A percentile compares a stretch with the other conserved stretches of the same genome.
Conservation (phyloP, 2,797 vertebrate genomes). For the Muraenolepis orangiensis region DNA sequence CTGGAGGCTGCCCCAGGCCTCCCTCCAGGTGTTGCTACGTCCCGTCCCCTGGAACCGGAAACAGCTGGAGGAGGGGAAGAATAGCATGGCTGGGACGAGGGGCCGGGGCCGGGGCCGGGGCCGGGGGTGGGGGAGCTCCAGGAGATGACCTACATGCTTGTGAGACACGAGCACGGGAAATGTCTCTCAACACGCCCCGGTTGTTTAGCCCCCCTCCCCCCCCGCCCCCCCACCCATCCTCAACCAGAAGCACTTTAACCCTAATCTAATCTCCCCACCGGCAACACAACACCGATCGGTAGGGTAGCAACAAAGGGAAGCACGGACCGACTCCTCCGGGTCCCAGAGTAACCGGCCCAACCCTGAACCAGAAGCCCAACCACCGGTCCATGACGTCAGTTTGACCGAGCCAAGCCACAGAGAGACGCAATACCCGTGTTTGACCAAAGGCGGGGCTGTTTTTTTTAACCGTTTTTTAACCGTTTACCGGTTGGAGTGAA, state of each 20-base stretch:
- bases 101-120: constrained; percentile 64
- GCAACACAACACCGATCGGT: not conserved
- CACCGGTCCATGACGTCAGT: not conserved
- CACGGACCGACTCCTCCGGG: not conserved
- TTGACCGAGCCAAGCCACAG: not conserved
- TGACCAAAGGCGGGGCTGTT: not conserved
- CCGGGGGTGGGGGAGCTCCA: constrained; percentile 44
- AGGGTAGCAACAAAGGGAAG: no score
- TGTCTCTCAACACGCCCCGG: not conserved
- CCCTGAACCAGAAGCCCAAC: not conserved
- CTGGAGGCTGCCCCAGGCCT: no score
- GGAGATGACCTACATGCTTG: constrained; percentile 3
- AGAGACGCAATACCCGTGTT: not conserved
- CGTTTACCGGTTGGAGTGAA: constrained; percentile 16
- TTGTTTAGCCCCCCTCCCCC: not conserved
- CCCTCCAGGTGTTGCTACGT: constrained; percentile 58
- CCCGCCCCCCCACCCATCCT: not conserved
- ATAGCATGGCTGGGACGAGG: constrained; percentile 50
- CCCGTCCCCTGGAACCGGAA: constrained; percentile 67
- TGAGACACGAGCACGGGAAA: not conserved
- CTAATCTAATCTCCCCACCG: not conserved
- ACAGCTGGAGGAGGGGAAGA: constrained; percentile 76
- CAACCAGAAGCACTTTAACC: not conserved
- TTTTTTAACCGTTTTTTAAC: not conserved
- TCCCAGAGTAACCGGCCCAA: not conserved